A percentile compares a stretch with the other conserved stretches of the same genome.
phyloP scores from a whole-genome alignment of 1,140 invertebrate genomes.

The Drosophila nikananu region DNA sequence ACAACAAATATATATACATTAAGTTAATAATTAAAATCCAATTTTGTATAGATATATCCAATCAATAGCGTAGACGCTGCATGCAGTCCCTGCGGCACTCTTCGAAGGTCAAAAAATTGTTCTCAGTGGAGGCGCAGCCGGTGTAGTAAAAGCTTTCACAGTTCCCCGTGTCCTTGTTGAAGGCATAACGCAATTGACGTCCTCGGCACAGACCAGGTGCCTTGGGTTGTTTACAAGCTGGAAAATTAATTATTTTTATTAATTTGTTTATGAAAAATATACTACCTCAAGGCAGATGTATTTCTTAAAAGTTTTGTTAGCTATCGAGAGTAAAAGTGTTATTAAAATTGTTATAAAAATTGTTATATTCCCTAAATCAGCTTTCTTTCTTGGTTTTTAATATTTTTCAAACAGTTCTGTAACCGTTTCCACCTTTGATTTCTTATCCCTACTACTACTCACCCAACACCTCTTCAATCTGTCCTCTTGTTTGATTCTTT shows the following conservation, averaged over 20 bases:
- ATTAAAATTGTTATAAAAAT: neutral
- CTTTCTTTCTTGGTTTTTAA: neutral
- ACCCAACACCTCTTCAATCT: slow-evolving; percentile 50
- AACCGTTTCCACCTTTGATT: neutral
- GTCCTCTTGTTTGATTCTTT: slow-evolving; percentile 57
- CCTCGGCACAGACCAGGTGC: slow-evolving; percentile 72
- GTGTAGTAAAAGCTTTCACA: slow-evolving; percentile 81
- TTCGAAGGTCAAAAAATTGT: slow-evolving; percentile 79
- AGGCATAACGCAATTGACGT: slow-evolving; percentile 71
- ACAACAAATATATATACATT: slow-evolving; percentile 23
- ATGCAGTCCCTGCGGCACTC: slow-evolving; percentile 82
- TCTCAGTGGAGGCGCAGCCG: slow-evolving; percentile 70
- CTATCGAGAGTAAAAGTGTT: neutral
- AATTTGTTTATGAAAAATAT: neutral
- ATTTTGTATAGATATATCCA: neutral
- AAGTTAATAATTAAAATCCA: neutral
- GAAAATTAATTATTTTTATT: neutral
- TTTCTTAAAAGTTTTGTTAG: neutral
- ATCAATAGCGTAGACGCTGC: slow-evolving; percentile 63
- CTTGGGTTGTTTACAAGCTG: slow-evolving; percentile 74
- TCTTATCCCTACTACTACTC: neutral
- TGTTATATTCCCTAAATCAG: neutral
- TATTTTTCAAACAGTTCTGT: neutral
- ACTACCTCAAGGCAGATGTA: neutral
- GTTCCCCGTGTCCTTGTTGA: slow-evolving; percentile 68